These are phyloP conservation scores for Novumbra hubbsi DNA, from an alignment of 2,797 vertebrate species.

Conservation along the genomic window DNA sequence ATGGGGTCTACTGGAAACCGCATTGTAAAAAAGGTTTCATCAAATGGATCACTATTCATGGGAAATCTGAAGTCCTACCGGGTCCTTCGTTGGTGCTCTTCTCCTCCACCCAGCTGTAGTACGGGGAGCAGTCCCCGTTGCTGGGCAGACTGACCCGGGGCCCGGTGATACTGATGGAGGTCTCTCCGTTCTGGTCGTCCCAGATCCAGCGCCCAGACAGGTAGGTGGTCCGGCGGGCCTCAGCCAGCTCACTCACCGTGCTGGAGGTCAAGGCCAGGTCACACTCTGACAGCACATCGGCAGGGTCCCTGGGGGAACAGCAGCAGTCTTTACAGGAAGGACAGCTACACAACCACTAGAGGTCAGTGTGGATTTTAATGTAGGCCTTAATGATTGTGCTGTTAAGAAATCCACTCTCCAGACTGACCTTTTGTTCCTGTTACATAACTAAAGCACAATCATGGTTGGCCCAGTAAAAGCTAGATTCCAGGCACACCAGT, in stretches of 20 bases:
- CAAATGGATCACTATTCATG: neutral
- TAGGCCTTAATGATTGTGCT: too few species aligned
- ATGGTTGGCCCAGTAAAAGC: too few species aligned
- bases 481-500: too few species aligned
- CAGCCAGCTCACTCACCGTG: slow-evolving; percentile 94
- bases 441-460: too few species aligned
- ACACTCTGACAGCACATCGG: slow-evolving; percentile 81
- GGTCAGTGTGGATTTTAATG: neutral
- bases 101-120: slow-evolving; percentile 95
- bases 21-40: neutral
- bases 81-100: slow-evolving; percentile 90
- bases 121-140: slow-evolving; percentile 95
- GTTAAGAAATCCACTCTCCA: too few species aligned
- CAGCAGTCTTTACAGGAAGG: neutral
- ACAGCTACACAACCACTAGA: neutral
- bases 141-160: slow-evolving; percentile 88
- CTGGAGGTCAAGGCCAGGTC: slow-evolving; percentile 90
- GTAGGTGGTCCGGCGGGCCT: slow-evolving; percentile 93
- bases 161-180: slow-evolving; percentile 93
- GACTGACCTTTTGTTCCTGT: too few species aligned
- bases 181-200: slow-evolving; percentile 95
- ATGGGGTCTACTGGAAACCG: too few species aligned
- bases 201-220: slow-evolving; percentile 97
- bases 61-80: slow-evolving; percentile 68
- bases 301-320: slow-evolving; percentile 78